These are phyloP conservation scores for Bungarus multicinctus DNA, from an alignment of 2,113 vertebrate species.

Conservation along the genomic window DNA sequence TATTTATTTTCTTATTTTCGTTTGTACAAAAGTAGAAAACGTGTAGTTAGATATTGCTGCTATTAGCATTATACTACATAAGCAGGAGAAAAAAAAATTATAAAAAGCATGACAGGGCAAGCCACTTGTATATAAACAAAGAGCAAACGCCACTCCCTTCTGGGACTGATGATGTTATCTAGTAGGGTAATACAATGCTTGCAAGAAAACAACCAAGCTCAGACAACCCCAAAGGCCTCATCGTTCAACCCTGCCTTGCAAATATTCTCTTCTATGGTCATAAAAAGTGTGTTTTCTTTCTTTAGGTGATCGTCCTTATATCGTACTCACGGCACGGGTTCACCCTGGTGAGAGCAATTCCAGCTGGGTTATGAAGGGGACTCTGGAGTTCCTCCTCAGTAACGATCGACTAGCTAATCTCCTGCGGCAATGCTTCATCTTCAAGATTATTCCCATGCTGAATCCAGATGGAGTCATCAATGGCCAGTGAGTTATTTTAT, in stretches of 20 bases:
- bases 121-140: not conserved
- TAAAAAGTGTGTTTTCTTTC: not conserved
- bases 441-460: constrained; percentile 93
- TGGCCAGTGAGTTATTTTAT: constrained; percentile 79
- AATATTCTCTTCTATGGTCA: not conserved
- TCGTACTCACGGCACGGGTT: constrained; percentile 84
- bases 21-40: not conserved
- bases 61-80: not conserved
- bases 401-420: constrained; percentile 79
- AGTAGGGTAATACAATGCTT: not conserved
- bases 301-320: constrained; percentile 79
- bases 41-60: not conserved
- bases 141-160: not conserved
- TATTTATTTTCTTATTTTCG: not conserved
- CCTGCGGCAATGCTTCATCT: constrained; percentile 86
- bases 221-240: not conserved
- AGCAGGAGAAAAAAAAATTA: not conserved
- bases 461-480: constrained; percentile 95
- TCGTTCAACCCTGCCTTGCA: not conserved
- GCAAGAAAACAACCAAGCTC: not conserved
- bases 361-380: constrained; percentile 96
- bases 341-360: constrained; percentile 93
- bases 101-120: not conserved
- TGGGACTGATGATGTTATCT: not conserved
- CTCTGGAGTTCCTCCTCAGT: constrained; percentile 88